Conservation (phyloP, 2,888 invertebrate species). For the Cremastobaeus sp. region DNA sequence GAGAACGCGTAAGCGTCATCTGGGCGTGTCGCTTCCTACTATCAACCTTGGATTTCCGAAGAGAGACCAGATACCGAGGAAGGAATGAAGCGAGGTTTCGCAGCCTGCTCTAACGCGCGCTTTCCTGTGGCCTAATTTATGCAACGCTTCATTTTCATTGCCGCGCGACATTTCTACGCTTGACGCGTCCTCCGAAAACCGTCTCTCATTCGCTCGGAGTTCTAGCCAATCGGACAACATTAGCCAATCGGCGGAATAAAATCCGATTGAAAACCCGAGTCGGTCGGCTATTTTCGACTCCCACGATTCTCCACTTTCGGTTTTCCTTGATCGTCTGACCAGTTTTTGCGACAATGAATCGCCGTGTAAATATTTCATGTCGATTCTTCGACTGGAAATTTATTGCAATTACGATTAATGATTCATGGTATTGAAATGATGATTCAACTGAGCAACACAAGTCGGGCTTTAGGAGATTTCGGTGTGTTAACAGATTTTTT, state of each 20-base stretch:
- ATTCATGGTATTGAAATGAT: too few species aligned
- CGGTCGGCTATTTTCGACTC: conserved; percentile 20
- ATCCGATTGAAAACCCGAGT: conserved; percentile 18
- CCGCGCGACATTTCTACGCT: neutral
- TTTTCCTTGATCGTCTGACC: conserved; percentile 12
- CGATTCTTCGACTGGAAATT: neutral
- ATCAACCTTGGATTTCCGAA: conserved; percentile 47
- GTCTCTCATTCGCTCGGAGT: too few species aligned
- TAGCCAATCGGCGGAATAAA: conserved; percentile 38
- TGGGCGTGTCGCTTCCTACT: conserved; percentile 55
- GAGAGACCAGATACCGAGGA: conserved; percentile 27
- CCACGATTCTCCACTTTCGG: conserved; percentile 28
- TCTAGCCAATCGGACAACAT: neutral
- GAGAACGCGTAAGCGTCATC: conserved; percentile 42
- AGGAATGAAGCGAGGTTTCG: conserved; percentile 47
- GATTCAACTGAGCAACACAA: too few species aligned
- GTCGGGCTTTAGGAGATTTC: too few species aligned
- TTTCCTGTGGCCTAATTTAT: conserved; percentile 41
- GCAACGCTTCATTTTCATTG: conserved; percentile 35
- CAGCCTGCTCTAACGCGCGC: conserved; percentile 27
- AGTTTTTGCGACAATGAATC: conserved; percentile 2
- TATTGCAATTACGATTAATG: too few species aligned
- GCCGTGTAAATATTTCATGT: neutral
- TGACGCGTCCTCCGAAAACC: neutral
- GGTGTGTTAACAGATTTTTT: too few species aligned